Evolutionary conservation across 1,140 invertebrate species (phyloP), one percentile per base, ranked within the genome.

Genomic region (Euura lappo): DNA sequence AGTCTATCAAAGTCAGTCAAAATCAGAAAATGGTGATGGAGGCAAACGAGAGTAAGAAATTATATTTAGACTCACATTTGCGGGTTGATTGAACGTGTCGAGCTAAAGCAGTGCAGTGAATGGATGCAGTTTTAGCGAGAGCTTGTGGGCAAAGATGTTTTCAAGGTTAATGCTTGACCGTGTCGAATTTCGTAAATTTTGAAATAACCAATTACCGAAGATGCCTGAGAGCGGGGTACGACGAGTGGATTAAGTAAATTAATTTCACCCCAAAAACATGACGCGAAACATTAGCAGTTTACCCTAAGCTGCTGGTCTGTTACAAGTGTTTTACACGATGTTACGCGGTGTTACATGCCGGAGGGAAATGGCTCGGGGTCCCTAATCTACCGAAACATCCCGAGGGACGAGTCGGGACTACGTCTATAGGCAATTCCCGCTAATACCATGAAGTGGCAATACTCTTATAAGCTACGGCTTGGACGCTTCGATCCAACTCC

Each of bases 281-380:
- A 45, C 28, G 42, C n/a, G 45, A 46, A 70, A 44, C 69, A 70
- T 70, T 70, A 70, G 69, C 45, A 70, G 69, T 45, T 70, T 70
- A 70, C 69, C 69, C 69, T 70, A 70, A 70, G n/a, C 69, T 46
- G 69, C 45, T 46, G 69, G 42, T 70, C 69, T 45, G 69, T 44
- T 70, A 70, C 69, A 70, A 70, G 69, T 70, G 69, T 70, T 70
- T 70, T 70, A 70, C 69, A 70, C 69, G 69, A 44, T 70, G 69
- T 70, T 45, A 45, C n/a, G 45, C 45, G 69, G 69, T 70, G 42
- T 70, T 60, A 60, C 51, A 60, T n/a, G 51, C 51, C 13, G 51
- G 51, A 70, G 69, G 28, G 45, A 70, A 70, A 70, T 45, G 69
- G 45, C 10, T 45, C 11, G 69, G 69, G 69, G 69, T 70, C 69